These are phyloP conservation scores for Andrena bicolor DNA, from an alignment of 2,888 invertebrate genomes.

Conservation along the genomic window DNA sequence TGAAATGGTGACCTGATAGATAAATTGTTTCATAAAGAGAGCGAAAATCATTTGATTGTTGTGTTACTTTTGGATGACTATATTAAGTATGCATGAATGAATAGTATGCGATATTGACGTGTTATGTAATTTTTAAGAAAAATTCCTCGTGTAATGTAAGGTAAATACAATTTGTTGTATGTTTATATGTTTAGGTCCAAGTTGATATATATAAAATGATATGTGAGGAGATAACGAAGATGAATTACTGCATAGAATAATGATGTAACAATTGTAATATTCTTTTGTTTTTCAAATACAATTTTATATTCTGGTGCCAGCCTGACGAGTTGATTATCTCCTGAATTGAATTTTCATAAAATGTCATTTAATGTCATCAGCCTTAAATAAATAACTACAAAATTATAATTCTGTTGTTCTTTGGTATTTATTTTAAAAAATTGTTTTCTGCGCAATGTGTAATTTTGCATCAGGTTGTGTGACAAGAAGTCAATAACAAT, in stretches of 20 bases:
- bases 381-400: constrained; percentile 41
- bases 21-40: constrained; percentile 34
- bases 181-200: constrained; percentile 46
- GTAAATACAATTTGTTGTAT: constrained; percentile 38
- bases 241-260: constrained; percentile 33
- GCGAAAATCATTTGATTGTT: constrained; percentile 40
- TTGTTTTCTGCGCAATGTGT: too few relatives aligned
- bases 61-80: constrained; percentile 25
- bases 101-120: constrained; percentile 32
- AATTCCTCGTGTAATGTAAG: constrained; percentile 28
- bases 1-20: constrained; percentile 49
- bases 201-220: constrained; percentile 18
- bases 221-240: constrained; percentile 6
- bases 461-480: not conserved
- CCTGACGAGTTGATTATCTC: constrained; percentile 17
- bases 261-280: constrained; percentile 35
- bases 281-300: constrained; percentile 58
- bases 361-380: not conserved
- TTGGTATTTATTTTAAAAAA: constrained; percentile 12
- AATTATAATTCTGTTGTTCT: constrained; percentile 2
- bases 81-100: constrained; percentile 13
- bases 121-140: constrained; percentile 50
- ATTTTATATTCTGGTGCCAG: constrained; percentile 65
- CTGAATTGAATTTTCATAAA: constrained; percentile 36
- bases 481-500: constrained; percentile 1